Conservation (phyloP, 2,888 invertebrate genomes). For the Clistopyga incitator region DNA sequence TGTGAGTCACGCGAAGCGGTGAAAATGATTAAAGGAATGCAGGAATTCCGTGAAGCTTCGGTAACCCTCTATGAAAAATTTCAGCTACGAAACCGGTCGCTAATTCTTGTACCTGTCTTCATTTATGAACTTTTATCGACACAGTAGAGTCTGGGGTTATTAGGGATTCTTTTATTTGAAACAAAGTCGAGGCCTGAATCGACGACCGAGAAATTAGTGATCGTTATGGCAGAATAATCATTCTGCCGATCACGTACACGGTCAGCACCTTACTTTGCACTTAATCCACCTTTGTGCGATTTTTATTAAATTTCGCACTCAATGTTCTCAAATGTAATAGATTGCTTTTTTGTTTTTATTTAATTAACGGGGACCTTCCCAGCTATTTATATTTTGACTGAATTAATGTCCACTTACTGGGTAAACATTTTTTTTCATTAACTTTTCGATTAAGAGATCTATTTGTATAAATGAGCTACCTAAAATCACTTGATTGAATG, state of each 20-base stretch:
- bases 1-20: neutral
- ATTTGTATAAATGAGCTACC: too few species aligned
- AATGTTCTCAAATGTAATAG: neutral
- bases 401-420: neutral
- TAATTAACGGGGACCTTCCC: neutral
- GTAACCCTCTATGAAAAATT: neutral
- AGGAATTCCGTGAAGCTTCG: neutral
- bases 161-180: neutral
- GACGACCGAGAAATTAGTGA: conserved; percentile 16
- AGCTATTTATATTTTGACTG: neutral
- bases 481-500: neutral
- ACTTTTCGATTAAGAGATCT: too few species aligned
- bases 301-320: neutral
- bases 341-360: neutral
- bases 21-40: neutral
- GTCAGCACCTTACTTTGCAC: conserved; percentile 17
- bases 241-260: conserved; percentile 29
- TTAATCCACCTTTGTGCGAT: neutral
- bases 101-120: neutral
- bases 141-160: neutral
- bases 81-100: neutral
- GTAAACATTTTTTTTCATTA: neutral
- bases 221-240: conserved; percentile 44
- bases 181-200: neutral
- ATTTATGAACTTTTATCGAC: conserved; percentile 11